Base-by-base conservation (phyloP, 1,140 invertebrate genomes). In the Drosophila micromelanica region DNA sequence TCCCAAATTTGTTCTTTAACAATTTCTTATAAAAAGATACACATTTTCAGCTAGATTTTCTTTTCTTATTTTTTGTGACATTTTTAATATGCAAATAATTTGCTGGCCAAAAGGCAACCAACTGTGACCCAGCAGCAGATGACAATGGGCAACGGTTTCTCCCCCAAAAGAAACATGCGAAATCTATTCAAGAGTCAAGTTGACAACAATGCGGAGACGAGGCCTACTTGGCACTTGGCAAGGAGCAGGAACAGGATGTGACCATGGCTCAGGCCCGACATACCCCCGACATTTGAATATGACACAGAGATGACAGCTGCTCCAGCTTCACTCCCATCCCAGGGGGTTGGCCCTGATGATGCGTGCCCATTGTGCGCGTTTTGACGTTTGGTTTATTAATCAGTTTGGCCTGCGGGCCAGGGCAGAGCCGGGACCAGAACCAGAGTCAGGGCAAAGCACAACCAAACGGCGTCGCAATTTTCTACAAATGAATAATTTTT, bases 371-470 rank as follows among this genome's bases (percentile, higher is more conserved):
- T 89, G 84, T 87, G 72, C 76, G 43, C 84, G 74, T 89, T 91
- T 91, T 91, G 90, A 91, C 90, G 90, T 91, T 91, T 91, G 82
- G 80, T 91, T 91, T 91, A 89, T 91, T 91, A 91, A 91, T 91
- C 90, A 90, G 90, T 91, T 91, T 91, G 90, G 86, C 90, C 90
- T 76, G 70, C 67, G 80, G 90, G 32, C 32, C 32, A 9, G 32
- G 32, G 7, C 32, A 35, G 32, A 0, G 8, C 30, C 27, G 32
- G 49, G 49, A 13, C 80, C 65, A 69, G 49, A 54, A 61, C 32
- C 72, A 30, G 38, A 11, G 55, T 13, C 51, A 57, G 52, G 65
- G 55, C 64, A 59, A 63, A 46, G 45, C 35, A 42, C 27, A 46
- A 56, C 8, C 63, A 40, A 68, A 48, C 37, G 65, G 30, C 54